Base-by-base conservation (phyloP, 2,797 vertebrate species). In the Takifugu rubripes region DNA sequence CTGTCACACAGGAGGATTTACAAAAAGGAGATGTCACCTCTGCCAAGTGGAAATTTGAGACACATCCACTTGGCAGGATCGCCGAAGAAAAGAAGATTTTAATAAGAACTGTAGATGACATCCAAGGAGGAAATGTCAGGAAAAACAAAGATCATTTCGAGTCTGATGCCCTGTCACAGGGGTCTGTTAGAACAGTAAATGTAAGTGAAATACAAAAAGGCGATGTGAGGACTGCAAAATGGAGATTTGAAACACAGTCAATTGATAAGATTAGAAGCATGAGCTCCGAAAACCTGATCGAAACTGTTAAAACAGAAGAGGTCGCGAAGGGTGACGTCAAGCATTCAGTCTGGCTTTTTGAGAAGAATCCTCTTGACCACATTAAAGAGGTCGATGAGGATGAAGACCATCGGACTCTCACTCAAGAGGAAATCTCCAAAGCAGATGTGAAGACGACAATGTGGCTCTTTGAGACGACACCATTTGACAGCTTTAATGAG, bases 381-480 rank as follows among this genome's bases (percentile, higher is more conserved):
- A 91, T 96, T 75, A 93, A 90, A 53, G 92, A 94, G 74, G 66
- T 71, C 6, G 88, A 92, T 29, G 92, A 93, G 68, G 82, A 56
- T 3, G 79, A 59, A 64, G 66, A 76, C 27, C 62, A 75, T 24
- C 56, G 49, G 49, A 69, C 68, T 29, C 26, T 78, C 1, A 50
- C 44, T 57, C 87, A 63, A 26, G 93, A 95, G 80, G 92, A 92
- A 78, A 93, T 95, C 59, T 93, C 92, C 74, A 91, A 91, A 79
- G 92, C 91, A 0, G 93, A 97, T 73, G 95, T 97, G 27, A 95
- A 93, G 79, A 93, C 93, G 52, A 93, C 93, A 65, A 95, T 92
- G 0, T 97, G 94, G 94, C 92, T 95, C 51, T 98, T 98, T 91
- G 95, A 98, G 90, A 96, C 93, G 1, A 98, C 92, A 43, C 93